phyloP scores from a whole-genome alignment of 2,113 vertebrate genomes.

The Dicentrarchus labrax region DNA sequence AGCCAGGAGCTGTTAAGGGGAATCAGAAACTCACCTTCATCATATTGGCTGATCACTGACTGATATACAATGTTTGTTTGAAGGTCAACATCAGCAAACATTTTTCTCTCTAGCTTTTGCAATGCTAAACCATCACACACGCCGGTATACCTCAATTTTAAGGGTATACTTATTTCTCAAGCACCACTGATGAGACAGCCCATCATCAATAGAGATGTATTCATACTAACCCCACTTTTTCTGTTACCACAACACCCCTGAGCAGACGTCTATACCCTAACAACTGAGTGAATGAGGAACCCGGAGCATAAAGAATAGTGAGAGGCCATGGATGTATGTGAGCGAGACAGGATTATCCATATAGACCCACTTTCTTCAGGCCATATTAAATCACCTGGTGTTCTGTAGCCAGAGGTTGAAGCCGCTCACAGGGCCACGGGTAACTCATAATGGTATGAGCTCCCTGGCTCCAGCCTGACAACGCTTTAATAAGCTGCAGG shows the following conservation, averaged over 20 bases:
- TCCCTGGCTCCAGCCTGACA: slow-evolving; percentile 54
- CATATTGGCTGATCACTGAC: not conserved
- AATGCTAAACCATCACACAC: not conserved
- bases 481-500: slow-evolving; percentile 73
- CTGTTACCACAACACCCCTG: not conserved
- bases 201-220: not conserved
- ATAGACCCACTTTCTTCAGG: slow-evolving; percentile 52
- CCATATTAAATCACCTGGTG: slow-evolving; percentile 78
- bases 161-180: not conserved
- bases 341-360: slow-evolving; percentile 63
- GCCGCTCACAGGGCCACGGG: slow-evolving; percentile 55
- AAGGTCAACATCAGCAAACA: slow-evolving; percentile 19
- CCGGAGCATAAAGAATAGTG: slow-evolving; percentile 40
- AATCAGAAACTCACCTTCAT: slow-evolving; percentile 6
- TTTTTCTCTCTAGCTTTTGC: not conserved
- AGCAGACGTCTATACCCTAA: not conserved
- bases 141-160: not conserved
- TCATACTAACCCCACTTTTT: slow-evolving; percentile 1
- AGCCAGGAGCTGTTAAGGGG: slow-evolving; percentile 1
- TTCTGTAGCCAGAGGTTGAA: slow-evolving; percentile 55
- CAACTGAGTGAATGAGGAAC: slow-evolving; percentile 20
- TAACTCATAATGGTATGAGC: slow-evolving; percentile 63
- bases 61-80: not conserved
- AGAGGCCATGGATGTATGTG: slow-evolving; percentile 33
- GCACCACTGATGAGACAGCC: not conserved